A percentile compares a stretch with the other conserved stretches of the same genome.
phyloP scores from a whole-genome alignment of 2,797 vertebrate species.

The Hozukius guyotensis region DNA sequence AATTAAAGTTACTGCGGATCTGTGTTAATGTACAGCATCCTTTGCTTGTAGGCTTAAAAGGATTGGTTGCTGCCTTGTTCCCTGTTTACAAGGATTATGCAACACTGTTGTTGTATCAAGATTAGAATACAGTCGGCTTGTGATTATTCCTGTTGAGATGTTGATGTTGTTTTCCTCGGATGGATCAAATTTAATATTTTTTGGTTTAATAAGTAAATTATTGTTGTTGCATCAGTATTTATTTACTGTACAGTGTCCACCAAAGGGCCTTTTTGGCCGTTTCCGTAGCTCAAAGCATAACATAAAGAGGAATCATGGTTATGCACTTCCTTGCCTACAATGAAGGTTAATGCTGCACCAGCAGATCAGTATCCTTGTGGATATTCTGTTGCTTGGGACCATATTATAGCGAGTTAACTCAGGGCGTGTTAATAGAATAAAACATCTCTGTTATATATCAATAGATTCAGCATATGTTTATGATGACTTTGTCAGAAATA shows the following conservation, averaged over 20 bases:
- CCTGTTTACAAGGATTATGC: slow-evolving; percentile 6
- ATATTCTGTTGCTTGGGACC: slow-evolving; percentile 47
- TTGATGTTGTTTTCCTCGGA: slow-evolving; percentile 34
- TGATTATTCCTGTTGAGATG: slow-evolving; percentile 32
- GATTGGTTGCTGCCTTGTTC: slow-evolving; percentile 44
- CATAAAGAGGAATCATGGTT: slow-evolving; percentile 21
- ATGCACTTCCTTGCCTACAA: slow-evolving; percentile 31
- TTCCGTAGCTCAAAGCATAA: slow-evolving; percentile 57
- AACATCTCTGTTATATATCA: slow-evolving; percentile 34
- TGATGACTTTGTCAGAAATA: slow-evolving; percentile 57
- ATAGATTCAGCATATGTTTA: slow-evolving; percentile 37
- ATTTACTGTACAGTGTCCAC: slow-evolving; percentile 30
- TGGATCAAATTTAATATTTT: slow-evolving; percentile 48
- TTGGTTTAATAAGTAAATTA: slow-evolving; percentile 17
- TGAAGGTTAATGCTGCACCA: slow-evolving; percentile 37
- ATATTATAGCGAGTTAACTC: slow-evolving; percentile 54
- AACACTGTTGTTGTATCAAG: slow-evolving; percentile 7
- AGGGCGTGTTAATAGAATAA: slow-evolving; percentile 59
- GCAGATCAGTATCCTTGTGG: slow-evolving; percentile 23
- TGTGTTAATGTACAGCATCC: slow-evolving; percentile 20
- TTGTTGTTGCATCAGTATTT: slow-evolving; percentile 49
- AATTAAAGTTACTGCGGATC: not conserved
- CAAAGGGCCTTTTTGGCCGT: not conserved
- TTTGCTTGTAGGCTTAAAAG: slow-evolving; percentile 22
- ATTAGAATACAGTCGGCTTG: slow-evolving; percentile 1